phyloP scores from a whole-genome alignment of 2,888 invertebrate genomes.

The Eupithecia inturbata region DNA sequence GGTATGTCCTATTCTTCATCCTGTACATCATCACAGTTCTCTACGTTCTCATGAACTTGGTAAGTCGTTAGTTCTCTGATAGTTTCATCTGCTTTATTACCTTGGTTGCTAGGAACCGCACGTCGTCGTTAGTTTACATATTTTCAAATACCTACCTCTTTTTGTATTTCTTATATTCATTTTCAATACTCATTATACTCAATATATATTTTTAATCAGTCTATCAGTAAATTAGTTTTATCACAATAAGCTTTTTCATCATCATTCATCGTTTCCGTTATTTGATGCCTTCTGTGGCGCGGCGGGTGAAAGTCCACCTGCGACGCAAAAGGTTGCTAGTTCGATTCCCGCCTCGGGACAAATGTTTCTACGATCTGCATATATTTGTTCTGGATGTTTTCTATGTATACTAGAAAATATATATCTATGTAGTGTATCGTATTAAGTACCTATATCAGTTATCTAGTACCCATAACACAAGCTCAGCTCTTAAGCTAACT shows the following conservation, averaged over 20 bases:
- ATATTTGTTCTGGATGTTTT: too few species aligned
- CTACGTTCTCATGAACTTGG: constrained; percentile 95
- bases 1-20: constrained; percentile 94
- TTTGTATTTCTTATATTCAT: neutral
- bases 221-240: neutral
- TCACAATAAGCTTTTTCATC: neutral
- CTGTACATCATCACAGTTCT: constrained; percentile 93
- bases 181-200: too few species aligned
- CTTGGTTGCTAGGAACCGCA: neutral
- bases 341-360: too few species aligned
- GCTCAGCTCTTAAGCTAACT: too few species aligned
- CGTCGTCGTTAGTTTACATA: neutral
- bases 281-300: too few species aligned
- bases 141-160: neutral
- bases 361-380: too few species aligned
- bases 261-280: neutral
- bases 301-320: too few species aligned
- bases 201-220: neutral
- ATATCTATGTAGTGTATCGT: too few species aligned
- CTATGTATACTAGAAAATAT: too few species aligned
- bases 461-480: too few species aligned
- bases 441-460: too few species aligned
- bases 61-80: constrained; percentile 68
- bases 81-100: neutral
- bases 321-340: too few species aligned